phyloP scores from a whole-genome alignment of 2,888 invertebrate species.

The Polyommatus iphigenia region DNA sequence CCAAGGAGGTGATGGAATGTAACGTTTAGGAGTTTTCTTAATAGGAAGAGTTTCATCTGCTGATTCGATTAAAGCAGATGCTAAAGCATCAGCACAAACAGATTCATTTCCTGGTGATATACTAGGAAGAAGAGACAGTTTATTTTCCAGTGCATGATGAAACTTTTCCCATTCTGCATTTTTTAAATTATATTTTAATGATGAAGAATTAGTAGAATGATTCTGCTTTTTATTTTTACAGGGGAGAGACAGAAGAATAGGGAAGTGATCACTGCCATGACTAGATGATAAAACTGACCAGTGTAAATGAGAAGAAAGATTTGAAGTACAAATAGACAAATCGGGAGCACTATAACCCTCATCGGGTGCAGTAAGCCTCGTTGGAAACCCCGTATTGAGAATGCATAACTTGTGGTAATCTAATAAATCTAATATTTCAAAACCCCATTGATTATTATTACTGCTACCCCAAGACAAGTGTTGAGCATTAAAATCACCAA shows the following conservation, averaged over 20 bases:
- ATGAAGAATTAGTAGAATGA: background rate
- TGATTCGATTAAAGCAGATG: too few relatives aligned
- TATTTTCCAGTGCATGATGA: slow-evolving; percentile 19
- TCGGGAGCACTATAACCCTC: background rate
- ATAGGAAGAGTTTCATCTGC: too few relatives aligned
- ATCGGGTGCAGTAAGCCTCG: background rate
- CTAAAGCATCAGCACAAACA: background rate
- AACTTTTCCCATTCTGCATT: slow-evolving; percentile 24
- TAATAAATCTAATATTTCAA: slow-evolving; percentile 26
- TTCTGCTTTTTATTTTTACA: slow-evolving; percentile 16
- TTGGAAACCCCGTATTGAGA: background rate
- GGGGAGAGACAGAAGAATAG: background rate
- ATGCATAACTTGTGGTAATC: background rate
- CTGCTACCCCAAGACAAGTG: slow-evolving; percentile 23
- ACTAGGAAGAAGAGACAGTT: background rate
- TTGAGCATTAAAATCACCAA: slow-evolving; percentile 27
- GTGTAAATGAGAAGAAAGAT: slow-evolving; percentile 9
- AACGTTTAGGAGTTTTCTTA: too few relatives aligned
- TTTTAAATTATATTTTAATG: slow-evolving; percentile 21
- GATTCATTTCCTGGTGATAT: background rate
- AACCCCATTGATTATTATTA: slow-evolving; percentile 1
- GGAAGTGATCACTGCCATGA: slow-evolving; percentile 32
- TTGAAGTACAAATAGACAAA: background rate
- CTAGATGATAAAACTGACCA: slow-evolving; percentile 10
- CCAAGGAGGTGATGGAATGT: too few relatives aligned